Conservation (phyloP, 2,888 invertebrate species). For the Cinara cedri region DNA sequence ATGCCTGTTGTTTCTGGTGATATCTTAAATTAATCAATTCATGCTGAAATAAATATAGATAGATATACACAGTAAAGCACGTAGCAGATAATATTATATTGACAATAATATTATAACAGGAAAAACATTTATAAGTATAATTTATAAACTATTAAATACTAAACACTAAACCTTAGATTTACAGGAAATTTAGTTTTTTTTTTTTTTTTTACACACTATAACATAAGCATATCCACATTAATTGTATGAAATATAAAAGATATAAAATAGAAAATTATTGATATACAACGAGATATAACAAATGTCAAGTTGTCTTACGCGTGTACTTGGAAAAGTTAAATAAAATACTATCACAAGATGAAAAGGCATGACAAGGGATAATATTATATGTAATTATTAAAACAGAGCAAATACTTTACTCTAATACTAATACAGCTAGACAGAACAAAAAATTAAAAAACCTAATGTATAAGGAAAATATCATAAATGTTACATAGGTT, state of each 20-base stretch:
- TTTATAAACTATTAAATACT: not conserved
- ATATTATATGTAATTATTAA: not conserved
- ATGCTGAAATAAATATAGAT: too few species aligned
- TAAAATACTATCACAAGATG: slow-evolving; percentile 53
- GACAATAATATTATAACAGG: too few species aligned
- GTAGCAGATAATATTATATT: not conserved
- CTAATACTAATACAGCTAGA: slow-evolving; percentile 8
- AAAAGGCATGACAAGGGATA: slow-evolving; percentile 55
- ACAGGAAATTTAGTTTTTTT: not conserved
- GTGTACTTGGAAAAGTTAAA: slow-evolving; percentile 53
- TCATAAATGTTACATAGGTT: not conserved
- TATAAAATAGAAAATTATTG: slow-evolving; percentile 49
- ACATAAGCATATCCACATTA: slow-evolving; percentile 48
- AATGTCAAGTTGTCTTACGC: slow-evolving; percentile 50
- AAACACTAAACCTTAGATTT: not conserved
- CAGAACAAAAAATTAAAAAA: slow-evolving; percentile 13
- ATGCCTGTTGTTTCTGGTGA: too few species aligned
- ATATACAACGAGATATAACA: slow-evolving; percentile 42
- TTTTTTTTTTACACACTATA: slow-evolving; percentile 37
- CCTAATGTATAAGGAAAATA: slow-evolving; percentile 8
- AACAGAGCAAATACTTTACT: slow-evolving; percentile 7
- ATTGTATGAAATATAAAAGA: slow-evolving; percentile 48
- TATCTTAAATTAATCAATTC: too few species aligned
- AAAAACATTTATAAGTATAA: not conserved
- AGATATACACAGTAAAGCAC: not conserved